These are phyloP conservation scores for Amiota minor DNA, from an alignment of 2,888 invertebrate genomes.

Conservation along the genomic window DNA sequence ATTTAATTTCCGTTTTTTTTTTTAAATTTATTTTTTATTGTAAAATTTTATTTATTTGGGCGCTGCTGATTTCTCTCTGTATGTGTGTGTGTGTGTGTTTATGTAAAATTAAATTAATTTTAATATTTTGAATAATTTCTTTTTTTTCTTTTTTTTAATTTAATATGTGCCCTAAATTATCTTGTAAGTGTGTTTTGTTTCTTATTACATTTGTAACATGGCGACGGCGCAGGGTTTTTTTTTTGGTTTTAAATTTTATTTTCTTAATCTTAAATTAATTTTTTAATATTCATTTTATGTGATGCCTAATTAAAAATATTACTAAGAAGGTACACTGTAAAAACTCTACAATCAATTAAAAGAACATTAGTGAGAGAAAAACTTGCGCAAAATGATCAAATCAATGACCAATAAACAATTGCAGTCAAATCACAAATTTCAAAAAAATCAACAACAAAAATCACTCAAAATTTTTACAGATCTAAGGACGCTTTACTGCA, in stretches of 20 bases:
- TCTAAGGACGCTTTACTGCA: conserved; percentile 72
- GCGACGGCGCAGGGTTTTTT: conserved; percentile 14
- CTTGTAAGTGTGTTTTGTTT: not conserved
- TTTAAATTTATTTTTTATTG: conserved; percentile 5
- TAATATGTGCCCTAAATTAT: conserved; percentile 11
- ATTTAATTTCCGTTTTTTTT: conserved; percentile 32
- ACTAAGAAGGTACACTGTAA: not conserved
- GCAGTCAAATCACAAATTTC: conserved; percentile 20
- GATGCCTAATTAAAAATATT: conserved; percentile 29
- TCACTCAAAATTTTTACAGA: conserved; percentile 72
- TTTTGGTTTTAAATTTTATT: not conserved
- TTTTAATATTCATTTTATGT: conserved; percentile 26
- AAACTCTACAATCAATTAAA: not conserved
- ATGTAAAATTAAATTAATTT: conserved; percentile 39
- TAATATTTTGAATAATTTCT: conserved; percentile 23
- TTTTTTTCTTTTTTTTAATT: conserved; percentile 20
- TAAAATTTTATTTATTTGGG: conserved; percentile 28
- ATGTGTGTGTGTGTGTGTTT: conserved; percentile 46
- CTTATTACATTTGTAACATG: not conserved
- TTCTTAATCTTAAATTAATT: conserved; percentile 17
- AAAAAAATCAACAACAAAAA: conserved; percentile 36
- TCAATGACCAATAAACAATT: no score
- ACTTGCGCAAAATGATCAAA: no score
- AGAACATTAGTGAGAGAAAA: not conserved
- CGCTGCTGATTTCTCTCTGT: conserved; percentile 14